These are phyloP conservation scores for Steinernema carpocapsae DNA, from an alignment of 2,888 invertebrate species.

Conservation along the genomic window DNA sequence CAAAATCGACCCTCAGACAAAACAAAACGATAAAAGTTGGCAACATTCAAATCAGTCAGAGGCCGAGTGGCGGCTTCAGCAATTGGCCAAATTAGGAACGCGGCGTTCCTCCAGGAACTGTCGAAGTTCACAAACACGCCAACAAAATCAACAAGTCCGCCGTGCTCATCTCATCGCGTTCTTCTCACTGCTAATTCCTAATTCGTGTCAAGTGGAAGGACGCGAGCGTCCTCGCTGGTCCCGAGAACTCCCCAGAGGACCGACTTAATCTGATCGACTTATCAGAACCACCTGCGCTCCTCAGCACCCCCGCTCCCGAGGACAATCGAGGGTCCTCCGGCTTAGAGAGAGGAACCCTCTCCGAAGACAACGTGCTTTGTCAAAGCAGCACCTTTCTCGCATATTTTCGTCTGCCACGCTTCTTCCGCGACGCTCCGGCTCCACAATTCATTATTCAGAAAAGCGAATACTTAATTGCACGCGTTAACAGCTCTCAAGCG, in stretches of 20 bases:
- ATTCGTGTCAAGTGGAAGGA: background rate
- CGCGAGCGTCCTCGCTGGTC: background rate
- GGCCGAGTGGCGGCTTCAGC: background rate
- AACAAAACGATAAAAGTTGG: slow-evolving; percentile 24
- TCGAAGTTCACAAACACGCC: background rate
- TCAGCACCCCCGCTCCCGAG: background rate
- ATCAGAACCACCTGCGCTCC: background rate
- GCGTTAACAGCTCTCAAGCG: slow-evolving; percentile 29
- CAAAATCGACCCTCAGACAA: slow-evolving; percentile 8
- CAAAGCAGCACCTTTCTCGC: slow-evolving; percentile 19
- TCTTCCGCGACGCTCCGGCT: background rate
- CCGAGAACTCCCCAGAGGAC: background rate
- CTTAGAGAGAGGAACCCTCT: background rate
- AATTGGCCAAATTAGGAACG: slow-evolving; percentile 1
- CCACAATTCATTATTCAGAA: slow-evolving; percentile 34
- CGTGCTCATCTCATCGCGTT: background rate
- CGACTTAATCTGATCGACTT: slow-evolving; percentile 19
- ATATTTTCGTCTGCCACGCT: slow-evolving; percentile 23
- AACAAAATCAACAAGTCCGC: background rate
- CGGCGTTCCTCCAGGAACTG: slow-evolving; percentile 4
- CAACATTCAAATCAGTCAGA: background rate
- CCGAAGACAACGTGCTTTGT: slow-evolving; percentile 11
- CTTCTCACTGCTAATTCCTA: background rate
- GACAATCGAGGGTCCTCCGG: background rate
- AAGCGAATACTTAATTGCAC: slow-evolving; percentile 30